phyloP scores from a whole-genome alignment of 2,888 invertebrate species.

The Ophion obscuratus region DNA sequence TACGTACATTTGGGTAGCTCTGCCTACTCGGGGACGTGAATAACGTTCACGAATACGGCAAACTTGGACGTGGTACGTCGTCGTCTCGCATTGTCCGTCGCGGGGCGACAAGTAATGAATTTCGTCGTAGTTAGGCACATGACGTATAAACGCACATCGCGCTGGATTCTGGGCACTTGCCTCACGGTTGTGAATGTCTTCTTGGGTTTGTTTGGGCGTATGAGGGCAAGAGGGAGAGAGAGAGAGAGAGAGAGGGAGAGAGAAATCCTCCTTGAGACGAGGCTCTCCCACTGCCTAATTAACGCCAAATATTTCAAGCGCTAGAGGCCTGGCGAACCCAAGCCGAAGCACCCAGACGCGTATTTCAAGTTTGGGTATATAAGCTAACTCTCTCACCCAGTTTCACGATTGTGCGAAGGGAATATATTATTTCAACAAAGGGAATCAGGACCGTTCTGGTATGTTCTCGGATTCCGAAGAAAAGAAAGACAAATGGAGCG shows the following conservation, averaged over 20 bases:
- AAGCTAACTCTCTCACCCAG: constrained; percentile 43
- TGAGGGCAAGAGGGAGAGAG: neutral
- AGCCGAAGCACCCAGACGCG: constrained; percentile 32
- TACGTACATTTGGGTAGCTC: constrained; percentile 52
- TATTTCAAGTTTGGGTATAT: constrained; percentile 32
- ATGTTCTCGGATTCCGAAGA: neutral
- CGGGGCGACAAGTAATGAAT: constrained; percentile 69
- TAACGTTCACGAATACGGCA: constrained; percentile 69
- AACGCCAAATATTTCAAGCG: constrained; percentile 69
- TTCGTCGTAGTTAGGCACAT: constrained; percentile 61
- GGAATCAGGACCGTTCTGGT: constrained; percentile 18
- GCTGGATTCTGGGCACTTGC: constrained; percentile 16
- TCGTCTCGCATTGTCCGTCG: constrained; percentile 67
- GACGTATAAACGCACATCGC: constrained; percentile 50
- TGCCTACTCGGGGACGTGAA: constrained; percentile 66
- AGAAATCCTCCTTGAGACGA: constrained; percentile 40
- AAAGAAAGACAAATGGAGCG: constrained; percentile 34
- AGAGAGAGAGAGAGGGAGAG: neutral
- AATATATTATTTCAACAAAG: constrained; percentile 55
- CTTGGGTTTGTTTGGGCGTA: neutral
- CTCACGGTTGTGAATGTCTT: constrained; percentile 6
- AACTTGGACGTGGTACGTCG: constrained; percentile 67
- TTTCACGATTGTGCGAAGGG: constrained; percentile 50
- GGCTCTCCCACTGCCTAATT: constrained; percentile 66
- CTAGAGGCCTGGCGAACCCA: constrained; percentile 40